phyloP scores from a whole-genome alignment of 2,888 invertebrate genomes.

The Cheilosia vulpina region DNA sequence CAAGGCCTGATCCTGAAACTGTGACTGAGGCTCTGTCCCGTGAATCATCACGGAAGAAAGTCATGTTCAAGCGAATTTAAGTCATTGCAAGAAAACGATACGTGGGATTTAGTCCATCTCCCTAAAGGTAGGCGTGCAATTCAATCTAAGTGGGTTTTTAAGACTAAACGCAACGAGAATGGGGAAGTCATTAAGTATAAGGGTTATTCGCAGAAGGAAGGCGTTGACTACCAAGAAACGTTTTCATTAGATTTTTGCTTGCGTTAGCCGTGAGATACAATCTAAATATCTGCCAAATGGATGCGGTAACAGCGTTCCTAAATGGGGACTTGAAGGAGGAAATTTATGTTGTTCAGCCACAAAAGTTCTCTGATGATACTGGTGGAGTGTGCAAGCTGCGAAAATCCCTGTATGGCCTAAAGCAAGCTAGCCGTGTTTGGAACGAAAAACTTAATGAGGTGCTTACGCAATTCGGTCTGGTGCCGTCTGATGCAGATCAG shows the following conservation, averaged over 20 bases:
- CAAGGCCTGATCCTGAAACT: too few relatives aligned
- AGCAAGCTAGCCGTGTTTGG: conserved; percentile 61
- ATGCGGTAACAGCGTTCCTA: conserved; percentile 53
- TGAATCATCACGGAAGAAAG: too few relatives aligned
- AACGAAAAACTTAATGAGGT: conserved; percentile 56
- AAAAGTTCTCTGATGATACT: conserved; percentile 50
- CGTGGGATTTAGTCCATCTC: too few relatives aligned
- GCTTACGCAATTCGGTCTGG: conserved; percentile 45
- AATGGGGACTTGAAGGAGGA: conserved; percentile 23
- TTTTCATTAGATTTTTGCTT: conserved; percentile 34
- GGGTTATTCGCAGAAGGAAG: conserved; percentile 23
- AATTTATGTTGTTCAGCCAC: conserved; percentile 52
- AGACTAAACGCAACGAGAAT: conserved; percentile 10
- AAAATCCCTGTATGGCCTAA: conserved; percentile 18
- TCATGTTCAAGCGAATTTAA: too few relatives aligned
- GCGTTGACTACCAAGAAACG: conserved; percentile 28
- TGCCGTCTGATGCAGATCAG: conserved; percentile 58
- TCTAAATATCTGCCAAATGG: conserved; percentile 50
- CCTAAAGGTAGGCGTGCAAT: too few relatives aligned
- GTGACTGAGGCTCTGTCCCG: too few relatives aligned
- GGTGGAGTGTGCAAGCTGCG: conserved; percentile 34
- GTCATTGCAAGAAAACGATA: too few relatives aligned
- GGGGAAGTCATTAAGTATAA: conserved; percentile 3
- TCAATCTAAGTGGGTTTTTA: conserved; percentile 33
- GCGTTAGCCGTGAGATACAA: conserved; percentile 36